Conservation (phyloP, 1,140 invertebrate species). For the Pseudomyrmex dendroicus region DNA sequence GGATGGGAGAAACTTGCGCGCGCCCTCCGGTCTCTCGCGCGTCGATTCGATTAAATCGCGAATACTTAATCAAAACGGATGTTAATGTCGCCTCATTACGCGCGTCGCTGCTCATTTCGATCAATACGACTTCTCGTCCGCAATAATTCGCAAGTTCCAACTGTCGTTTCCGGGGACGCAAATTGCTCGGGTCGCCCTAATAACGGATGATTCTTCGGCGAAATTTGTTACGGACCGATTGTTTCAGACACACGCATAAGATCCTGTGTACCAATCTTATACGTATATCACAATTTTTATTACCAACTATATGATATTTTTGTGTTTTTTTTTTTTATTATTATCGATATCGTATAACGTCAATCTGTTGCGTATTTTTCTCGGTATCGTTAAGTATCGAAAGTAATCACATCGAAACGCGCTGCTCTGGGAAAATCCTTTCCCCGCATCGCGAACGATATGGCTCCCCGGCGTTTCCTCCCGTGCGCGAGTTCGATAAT, state of each 20-base stretch:
- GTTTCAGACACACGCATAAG: too few species aligned
- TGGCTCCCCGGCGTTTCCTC: too few species aligned
- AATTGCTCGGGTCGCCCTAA: constrained; percentile 1
- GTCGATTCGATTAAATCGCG: constrained; percentile 65
- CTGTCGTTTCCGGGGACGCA: neutral
- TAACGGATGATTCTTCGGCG: neutral
- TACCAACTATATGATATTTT: too few species aligned
- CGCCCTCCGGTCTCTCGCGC: too few species aligned
- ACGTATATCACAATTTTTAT: too few species aligned
- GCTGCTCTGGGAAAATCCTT: neutral
- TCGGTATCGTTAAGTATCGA: neutral
- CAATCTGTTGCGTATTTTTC: too few species aligned
- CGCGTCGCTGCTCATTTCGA: constrained; percentile 20
- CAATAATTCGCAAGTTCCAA: constrained; percentile 27
- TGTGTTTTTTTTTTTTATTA: too few species aligned
- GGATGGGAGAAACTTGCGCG: constrained; percentile 37
- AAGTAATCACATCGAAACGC: neutral
- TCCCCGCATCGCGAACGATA: neutral
- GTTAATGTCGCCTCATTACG: constrained; percentile 53
- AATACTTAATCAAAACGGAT: constrained; percentile 50
- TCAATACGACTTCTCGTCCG: constrained; percentile 9
- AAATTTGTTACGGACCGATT: neutral
- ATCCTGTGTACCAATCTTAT: too few species aligned
- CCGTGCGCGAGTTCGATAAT: constrained; percentile 12
- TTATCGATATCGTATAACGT: too few species aligned